Conservation (phyloP, 2,888 invertebrate genomes). For the Clunio marinus region DNA sequence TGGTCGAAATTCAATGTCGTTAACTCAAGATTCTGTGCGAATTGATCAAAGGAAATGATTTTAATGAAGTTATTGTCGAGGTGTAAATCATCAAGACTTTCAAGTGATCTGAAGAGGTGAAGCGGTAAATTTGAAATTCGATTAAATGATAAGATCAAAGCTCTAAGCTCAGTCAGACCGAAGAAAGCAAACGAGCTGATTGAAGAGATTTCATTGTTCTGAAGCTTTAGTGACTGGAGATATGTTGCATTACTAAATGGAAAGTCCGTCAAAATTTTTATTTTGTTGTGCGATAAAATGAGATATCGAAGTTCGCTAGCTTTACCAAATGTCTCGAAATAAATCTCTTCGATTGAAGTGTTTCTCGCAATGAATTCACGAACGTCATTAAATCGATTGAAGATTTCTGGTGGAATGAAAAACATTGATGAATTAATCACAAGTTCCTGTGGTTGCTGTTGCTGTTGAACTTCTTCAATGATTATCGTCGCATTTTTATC, state of each 20-base stretch:
- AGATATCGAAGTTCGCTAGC: slow-evolving; percentile 19
- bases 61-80: slow-evolving; percentile 20
- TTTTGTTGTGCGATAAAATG: slow-evolving; percentile 5
- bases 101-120: background rate
- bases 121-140: slow-evolving; percentile 14
- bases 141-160: slow-evolving; percentile 25
- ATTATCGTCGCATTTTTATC: background rate
- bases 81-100: slow-evolving; percentile 8
- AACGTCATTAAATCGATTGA: background rate
- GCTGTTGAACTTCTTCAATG: background rate
- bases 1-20: background rate
- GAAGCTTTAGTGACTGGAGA: slow-evolving; percentile 21
- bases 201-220: slow-evolving; percentile 3
- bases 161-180: background rate
- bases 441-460: background rate
- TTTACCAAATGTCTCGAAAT: background rate
- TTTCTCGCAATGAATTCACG: slow-evolving; percentile 23
- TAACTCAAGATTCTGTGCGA: background rate
- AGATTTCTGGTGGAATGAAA: slow-evolving; percentile 2
- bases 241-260: background rate
- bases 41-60: slow-evolving; percentile 18
- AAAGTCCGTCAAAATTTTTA: background rate
- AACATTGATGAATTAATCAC: background rate
- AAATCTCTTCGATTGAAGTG: slow-evolving; percentile 11
- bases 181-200: background rate